Percentiles rank a stretch among this genome's conserved stretches.
phyloP scores from a whole-genome alignment of 2,113 vertebrate genomes.

The Onychostoma macrolepis region DNA sequence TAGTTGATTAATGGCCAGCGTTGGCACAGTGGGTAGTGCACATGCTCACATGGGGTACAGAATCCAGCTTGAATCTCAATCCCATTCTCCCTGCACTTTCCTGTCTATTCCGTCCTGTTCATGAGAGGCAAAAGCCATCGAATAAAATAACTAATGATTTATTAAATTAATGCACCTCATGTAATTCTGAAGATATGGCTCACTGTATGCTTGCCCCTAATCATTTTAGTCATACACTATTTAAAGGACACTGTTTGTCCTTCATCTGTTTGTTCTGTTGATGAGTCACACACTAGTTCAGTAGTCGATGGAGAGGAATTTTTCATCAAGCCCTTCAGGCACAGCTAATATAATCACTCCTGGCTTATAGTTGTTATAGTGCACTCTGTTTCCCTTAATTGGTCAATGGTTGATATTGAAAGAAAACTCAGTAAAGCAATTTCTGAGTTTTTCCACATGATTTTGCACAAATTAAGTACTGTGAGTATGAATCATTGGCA shows the following conservation, averaged over 20 bases:
- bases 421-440: background rate
- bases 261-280: conserved; percentile 48
- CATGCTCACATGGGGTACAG: background rate
- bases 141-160: background rate
- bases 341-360: conserved; percentile 7
- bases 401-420: background rate
- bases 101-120: background rate
- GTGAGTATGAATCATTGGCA: background rate
- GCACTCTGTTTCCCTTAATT: background rate
- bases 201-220: conserved; percentile 28
- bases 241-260: conserved; percentile 47
- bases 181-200: conserved; percentile 51
- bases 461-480: conserved; percentile 1
- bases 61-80: background rate
- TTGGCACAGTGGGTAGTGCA: background rate
- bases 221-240: conserved; percentile 42
- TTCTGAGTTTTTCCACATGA: background rate
- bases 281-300: conserved; percentile 45
- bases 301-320: background rate
- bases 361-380: background rate
- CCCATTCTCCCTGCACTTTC: background rate
- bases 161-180: no score
- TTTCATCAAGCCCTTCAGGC: conserved; percentile 21
- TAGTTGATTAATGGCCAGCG: background rate
- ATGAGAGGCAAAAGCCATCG: background rate